These are phyloP conservation scores for Poliocrania exsul DNA, from an alignment of 2,797 vertebrate species.

Conservation along the genomic window DNA sequence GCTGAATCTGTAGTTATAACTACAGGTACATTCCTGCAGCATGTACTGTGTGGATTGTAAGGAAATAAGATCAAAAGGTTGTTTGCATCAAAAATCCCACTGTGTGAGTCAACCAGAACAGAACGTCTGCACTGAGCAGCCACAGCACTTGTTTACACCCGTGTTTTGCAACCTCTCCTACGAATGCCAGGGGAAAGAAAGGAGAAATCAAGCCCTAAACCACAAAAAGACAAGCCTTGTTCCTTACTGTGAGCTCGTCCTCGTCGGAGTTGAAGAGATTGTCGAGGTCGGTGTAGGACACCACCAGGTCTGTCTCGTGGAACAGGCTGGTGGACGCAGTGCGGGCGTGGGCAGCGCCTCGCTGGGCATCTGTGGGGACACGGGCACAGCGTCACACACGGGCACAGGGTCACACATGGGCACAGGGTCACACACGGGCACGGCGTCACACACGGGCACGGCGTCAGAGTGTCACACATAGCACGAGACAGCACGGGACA, in stretches of 20 bases:
- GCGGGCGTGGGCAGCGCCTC: slow-evolving; percentile 86
- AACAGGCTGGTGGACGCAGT: slow-evolving; percentile 93
- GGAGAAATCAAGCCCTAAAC: background rate
- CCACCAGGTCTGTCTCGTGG: slow-evolving; percentile 93
- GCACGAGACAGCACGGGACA: no score
- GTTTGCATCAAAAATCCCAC: background rate
- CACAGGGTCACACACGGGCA: no score
- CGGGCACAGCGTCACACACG: background rate
- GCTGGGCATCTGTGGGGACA: slow-evolving; percentile 84
- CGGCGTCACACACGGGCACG: no score
- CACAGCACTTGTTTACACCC: background rate
- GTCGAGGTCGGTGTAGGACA: slow-evolving; percentile 97
- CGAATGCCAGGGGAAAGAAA: background rate
- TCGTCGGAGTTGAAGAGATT: slow-evolving; percentile 99
- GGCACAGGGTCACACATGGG: background rate
- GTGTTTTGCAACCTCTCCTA: background rate
- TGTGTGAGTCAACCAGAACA: background rate
- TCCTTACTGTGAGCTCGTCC: slow-evolving; percentile 90
- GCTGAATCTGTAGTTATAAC: background rate
- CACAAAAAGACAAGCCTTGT: background rate
- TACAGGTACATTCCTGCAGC: background rate
- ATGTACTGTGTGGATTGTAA: background rate
- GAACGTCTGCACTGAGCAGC: background rate
- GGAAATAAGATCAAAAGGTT: background rate
- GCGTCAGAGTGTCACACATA: no score